Base-by-base conservation (phyloP, 2,888 invertebrate species). In the Antheraea yamamai region DNA sequence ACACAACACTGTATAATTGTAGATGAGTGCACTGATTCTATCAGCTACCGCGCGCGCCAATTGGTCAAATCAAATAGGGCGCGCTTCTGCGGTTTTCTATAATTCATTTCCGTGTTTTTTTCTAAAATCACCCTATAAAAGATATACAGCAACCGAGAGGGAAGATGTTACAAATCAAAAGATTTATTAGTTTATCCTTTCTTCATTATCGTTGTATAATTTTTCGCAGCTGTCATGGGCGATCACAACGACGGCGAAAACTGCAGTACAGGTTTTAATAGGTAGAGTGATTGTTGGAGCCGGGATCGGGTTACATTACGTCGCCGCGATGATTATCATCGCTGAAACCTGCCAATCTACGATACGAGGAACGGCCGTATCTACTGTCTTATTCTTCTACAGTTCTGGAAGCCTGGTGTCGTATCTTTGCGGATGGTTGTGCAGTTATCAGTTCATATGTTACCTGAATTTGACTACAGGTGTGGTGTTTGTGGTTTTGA, bases 201-300 rank as follows among this genome's bases (percentile, higher is more conserved):
- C 12, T 2, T 47, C 47, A 18, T 14, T 18, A 55, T 20, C 18
- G 55, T 55, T 55, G 20, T 55, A 55, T 16, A 16, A 4, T 66
- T 30, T 16, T 66, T 86, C 82, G 74, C 82, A 88, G 88, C 79
- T 88, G 0, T 77, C 81, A 6, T 89, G 87, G 89, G 79, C 84
- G 0, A 75, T 87, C 8, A 80, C 83, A n/a, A 64, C 82, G 1
- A 84, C 87, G 4, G 84, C 87, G 6, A 82, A 78, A 73, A 78
- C 76, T 39, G 78, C 80, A 0, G 73, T 74, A 2, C 84, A 82
- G 75, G 73, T 96, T 0, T 83, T 94, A 51, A 79, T 90, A 0
- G 95, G 92, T 0, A 86, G 96, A 26, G 87, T 96, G 20, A 77
- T 96, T 16, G 88, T 91, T 8, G 96, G 96, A 0, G 78, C 95